Base-by-base conservation (phyloP, 2,797 vertebrate species). In the Gymnoscopelus braueri region DNA sequence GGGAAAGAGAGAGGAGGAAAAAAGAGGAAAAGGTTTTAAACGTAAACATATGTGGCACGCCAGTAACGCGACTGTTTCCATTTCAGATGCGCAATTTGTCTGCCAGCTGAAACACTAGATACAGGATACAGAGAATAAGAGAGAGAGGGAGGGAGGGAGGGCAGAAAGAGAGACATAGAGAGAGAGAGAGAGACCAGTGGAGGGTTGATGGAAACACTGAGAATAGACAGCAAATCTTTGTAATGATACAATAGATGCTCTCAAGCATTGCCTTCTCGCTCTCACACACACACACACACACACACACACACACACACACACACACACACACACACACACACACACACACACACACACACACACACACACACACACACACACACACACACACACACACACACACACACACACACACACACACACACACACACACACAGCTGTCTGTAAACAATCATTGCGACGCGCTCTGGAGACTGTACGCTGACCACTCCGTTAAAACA, bases 61-160 rank as follows among this genome's bases (percentile, higher is more conserved):
- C 76, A 76, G 82, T 62, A 90, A 89, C 72, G 80, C 81, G 86
- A 88, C 72, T 77, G 74, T 87, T 90, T 91, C 87, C 89, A 85
- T 88, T 87, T 83, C 82, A 88, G 85, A 88, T 74, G 52, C 73
- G 75, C 78, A 83, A 88, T 87, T 84, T 74, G 82, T 86, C 84
- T 88, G 84, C 85, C 81, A 84, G 75, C 82, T 72, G 85, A 81
- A 90, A 87, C 81, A 79, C 78, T 87, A 75, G 81, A 85, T 77
- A 49, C 71, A 50, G 80, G 65, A 76, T 78, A 35, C 71, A 77
- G 79, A 61, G 64, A 67, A 26, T 15, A 8, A 3, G 10, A 78
- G 76, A 69, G 71, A 62, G 75, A 83, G 78, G 73, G 55, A 84
- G 70, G 87, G 85, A 86, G 65, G 72, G 53, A 73, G 69, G 75